Conservation (phyloP, 2,888 invertebrate species). For the Bellardia bayeri region DNA sequence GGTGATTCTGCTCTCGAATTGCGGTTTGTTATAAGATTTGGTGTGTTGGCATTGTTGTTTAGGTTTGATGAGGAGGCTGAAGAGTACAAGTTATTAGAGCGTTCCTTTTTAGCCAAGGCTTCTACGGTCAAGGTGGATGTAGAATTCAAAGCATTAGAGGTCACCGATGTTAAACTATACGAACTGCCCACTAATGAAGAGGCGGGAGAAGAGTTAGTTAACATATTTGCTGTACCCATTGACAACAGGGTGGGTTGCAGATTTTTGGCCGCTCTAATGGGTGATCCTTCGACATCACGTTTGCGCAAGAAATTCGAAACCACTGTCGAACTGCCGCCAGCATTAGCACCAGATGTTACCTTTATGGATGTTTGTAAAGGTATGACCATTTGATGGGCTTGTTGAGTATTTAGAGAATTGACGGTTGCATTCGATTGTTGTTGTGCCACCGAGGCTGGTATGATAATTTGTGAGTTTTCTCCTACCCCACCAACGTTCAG, state of each 20-base stretch:
- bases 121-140: conserved; percentile 76
- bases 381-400: conserved; percentile 81
- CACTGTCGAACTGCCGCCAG: conserved; percentile 72
- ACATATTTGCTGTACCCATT: conserved; percentile 77
- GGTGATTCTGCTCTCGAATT: conserved; percentile 81
- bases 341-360: conserved; percentile 78
- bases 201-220: conserved; percentile 56
- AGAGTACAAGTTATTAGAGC: conserved; percentile 56
- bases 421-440: conserved; percentile 44
- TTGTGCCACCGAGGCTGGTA: conserved; percentile 70
- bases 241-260: conserved; percentile 84
- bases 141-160: conserved; percentile 48
- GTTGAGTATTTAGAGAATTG: conserved; percentile 63
- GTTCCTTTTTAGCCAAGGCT: conserved; percentile 79
- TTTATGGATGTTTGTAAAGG: conserved; percentile 82
- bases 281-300: conserved; percentile 90
- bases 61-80: conserved; percentile 32
- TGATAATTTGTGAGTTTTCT: conserved; percentile 70
- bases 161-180: conserved; percentile 70
- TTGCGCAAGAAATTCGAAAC: conserved; percentile 90
- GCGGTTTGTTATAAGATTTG: conserved; percentile 69
- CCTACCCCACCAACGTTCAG: conserved; percentile 20
- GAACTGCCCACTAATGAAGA: conserved; percentile 69
- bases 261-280: conserved; percentile 88
- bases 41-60: conserved; percentile 12